Evolutionary conservation across 2,113 vertebrate species (phyloP).

Genomic region (Syngnathus floridae): DNA sequence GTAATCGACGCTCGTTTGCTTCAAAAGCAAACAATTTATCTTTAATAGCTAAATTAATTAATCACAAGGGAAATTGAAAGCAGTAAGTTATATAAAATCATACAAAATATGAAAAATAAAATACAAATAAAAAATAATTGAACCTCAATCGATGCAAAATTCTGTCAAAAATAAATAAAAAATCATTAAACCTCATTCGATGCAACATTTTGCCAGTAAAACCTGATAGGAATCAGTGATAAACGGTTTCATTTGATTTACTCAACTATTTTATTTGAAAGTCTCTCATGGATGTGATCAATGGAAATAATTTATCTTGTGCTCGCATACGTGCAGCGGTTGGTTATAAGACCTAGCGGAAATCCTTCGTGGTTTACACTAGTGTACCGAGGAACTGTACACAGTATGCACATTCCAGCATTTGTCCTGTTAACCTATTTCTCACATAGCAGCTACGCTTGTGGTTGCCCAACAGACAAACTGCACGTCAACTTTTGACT

Average conservation of each 20-base stretch:
- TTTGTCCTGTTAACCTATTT: conserved; percentile 68
- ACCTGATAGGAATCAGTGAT: background rate
- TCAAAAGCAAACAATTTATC: background rate
- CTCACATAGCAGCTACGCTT: conserved; percentile 51
- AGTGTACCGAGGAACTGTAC: conserved; percentile 23
- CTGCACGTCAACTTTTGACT: conserved; percentile 62
- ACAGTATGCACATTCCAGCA: conserved; percentile 36
- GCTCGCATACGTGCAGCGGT: conserved; percentile 11
- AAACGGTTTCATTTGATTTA: background rate
- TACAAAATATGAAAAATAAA: background rate
- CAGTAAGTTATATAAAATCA: background rate
- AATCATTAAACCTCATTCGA: background rate
- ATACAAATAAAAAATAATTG: too few species aligned
- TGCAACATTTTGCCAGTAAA: background rate
- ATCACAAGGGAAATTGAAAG: background rate
- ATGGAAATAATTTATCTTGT: conserved; percentile 26
- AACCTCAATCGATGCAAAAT: background rate
- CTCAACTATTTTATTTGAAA: background rate
- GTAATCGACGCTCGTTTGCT: background rate
- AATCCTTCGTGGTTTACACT: conserved; percentile 50
- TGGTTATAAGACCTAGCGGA: conserved; percentile 38
- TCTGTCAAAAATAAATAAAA: background rate
- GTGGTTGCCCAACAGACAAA: conserved; percentile 61
- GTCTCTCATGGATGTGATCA: conserved; percentile 22
- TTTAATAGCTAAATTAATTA: background rate